Percentiles rank a stretch among this genome's conserved stretches.
Evolutionary conservation across 1,140 invertebrate genomes (phyloP).

Genomic region (Trachymyrmex cornetzi): DNA sequence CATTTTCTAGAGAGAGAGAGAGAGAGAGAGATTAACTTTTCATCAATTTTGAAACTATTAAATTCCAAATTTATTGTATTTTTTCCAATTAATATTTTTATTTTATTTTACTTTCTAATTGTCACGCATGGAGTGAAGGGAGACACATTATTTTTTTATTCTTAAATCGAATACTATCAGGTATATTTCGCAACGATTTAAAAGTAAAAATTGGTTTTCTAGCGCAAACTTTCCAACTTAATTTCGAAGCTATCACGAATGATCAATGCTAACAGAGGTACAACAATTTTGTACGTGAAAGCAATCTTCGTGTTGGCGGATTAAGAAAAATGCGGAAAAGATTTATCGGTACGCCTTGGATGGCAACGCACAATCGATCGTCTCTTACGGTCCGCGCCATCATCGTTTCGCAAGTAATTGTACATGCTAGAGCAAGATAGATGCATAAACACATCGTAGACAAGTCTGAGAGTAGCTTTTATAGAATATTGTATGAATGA

Average conservation of each 20-base stretch:
- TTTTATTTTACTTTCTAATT: neutral
- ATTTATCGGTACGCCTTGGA: conserved; percentile 41
- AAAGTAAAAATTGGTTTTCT: conserved; percentile 38
- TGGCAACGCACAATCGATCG: neutral
- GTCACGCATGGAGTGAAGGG: too few species aligned
- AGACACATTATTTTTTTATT: neutral
- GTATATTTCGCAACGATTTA: conserved; percentile 35
- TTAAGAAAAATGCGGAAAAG: conserved; percentile 35
- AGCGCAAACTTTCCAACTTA: conserved; percentile 30
- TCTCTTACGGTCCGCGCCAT: neutral
- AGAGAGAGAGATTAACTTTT: neutral
- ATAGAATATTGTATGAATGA: neutral
- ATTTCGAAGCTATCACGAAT: conserved; percentile 26
- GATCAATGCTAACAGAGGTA: conserved; percentile 27
- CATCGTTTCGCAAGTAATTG: neutral
- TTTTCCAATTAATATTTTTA: neutral
- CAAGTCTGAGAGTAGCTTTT: neutral
- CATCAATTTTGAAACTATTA: neutral
- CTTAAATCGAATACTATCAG: neutral
- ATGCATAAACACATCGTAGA: too few species aligned
- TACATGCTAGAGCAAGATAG: neutral
- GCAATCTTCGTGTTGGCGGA: neutral
- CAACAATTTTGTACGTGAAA: conserved; percentile 30
- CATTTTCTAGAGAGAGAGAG: neutral
- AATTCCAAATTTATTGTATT: neutral